Conservation (phyloP, 2,888 invertebrate species). For the Heliconius aoede region DNA sequence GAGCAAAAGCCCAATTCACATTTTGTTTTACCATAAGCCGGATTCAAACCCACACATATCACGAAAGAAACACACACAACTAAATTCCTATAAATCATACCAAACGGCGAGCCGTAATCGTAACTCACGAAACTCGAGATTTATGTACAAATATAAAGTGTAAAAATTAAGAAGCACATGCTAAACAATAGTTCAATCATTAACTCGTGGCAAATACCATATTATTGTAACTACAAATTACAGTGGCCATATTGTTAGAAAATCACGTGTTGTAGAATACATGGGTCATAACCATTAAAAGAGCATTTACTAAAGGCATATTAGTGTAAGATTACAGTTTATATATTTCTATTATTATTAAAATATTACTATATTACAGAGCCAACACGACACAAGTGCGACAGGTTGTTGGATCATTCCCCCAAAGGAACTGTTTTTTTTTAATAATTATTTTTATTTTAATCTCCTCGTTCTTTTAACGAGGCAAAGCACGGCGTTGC, state of each 20-base stretch:
- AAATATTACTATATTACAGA: no score
- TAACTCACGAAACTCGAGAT: neutral
- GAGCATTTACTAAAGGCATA: neutral
- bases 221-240: slow-evolving; percentile 24
- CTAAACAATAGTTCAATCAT: slow-evolving; percentile 22
- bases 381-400: no score
- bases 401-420: no score
- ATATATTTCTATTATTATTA: no score
- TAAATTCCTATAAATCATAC: neutral
- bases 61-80: neutral
- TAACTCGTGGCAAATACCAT: slow-evolving; percentile 20
- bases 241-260: slow-evolving; percentile 21
- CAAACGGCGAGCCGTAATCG: neutral
- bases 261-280: slow-evolving; percentile 27
- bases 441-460: no score
- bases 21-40: neutral
- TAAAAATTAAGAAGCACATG: slow-evolving; percentile 14
- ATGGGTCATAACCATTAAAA: slow-evolving; percentile 2
- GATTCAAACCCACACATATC: neutral
- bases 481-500: no score
- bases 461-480: no score
- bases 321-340: neutral
- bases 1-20: neutral
- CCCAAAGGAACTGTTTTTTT: no score
- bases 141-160: neutral